phyloP scores from a whole-genome alignment of 2,113 vertebrate species.

The Dinomys branickii region DNA sequence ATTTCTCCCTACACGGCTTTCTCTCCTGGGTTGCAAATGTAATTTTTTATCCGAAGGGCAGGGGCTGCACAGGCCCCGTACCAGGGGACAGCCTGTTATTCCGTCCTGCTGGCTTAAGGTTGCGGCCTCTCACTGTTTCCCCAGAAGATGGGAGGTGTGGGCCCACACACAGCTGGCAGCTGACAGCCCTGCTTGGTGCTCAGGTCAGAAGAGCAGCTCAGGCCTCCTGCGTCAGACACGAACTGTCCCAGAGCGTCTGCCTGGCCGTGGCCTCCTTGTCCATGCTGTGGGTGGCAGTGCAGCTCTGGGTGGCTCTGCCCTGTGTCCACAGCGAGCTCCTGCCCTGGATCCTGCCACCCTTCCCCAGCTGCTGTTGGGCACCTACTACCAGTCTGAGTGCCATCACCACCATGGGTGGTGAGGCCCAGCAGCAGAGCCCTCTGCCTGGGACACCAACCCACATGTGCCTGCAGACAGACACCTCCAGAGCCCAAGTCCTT shows the following conservation, averaged over 20 bases:
- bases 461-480: background rate
- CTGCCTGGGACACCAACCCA: background rate
- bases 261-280: background rate
- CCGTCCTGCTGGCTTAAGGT: background rate
- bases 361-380: background rate
- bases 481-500: background rate
- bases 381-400: background rate
- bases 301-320: background rate
- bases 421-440: background rate
- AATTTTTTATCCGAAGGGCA: background rate
- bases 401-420: background rate
- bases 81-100: background rate
- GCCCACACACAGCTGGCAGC: too few relatives aligned
- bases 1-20: background rate
- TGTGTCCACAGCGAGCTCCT: background rate
- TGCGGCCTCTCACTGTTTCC: background rate
- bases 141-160: background rate
- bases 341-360: background rate
- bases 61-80: background rate
- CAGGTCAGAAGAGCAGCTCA: background rate
- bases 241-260: background rate
- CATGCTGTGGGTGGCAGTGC: background rate
- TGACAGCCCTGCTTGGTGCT: background rate
- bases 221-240: background rate
- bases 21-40: background rate